Percentiles rank a stretch among this genome's conserved stretches.
Conservation (phyloP, 2,113 vertebrate genomes). For the Struthidea cinerea region DNA sequence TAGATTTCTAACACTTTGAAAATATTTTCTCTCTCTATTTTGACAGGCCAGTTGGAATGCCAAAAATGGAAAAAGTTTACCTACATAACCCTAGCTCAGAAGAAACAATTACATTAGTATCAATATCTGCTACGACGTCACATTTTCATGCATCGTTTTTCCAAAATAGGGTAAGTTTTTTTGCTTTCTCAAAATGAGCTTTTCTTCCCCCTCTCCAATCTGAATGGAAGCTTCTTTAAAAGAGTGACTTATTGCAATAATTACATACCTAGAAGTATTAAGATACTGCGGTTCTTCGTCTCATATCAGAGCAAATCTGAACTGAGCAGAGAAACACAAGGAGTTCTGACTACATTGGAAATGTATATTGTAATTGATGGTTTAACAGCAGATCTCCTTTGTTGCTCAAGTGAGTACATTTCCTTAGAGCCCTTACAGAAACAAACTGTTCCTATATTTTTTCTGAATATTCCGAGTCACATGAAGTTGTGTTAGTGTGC, state of each 20-base stretch:
- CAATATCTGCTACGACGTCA: slow-evolving; percentile 98
- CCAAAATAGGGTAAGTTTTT: slow-evolving; percentile 92
- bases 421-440: background rate
- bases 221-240: background rate
- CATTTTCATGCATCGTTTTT: slow-evolving; percentile 99
- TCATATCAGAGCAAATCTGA: background rate
- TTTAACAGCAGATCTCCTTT: background rate
- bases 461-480: background rate
- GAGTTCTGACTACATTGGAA: background rate
- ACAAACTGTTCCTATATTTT: background rate
- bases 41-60: slow-evolving; percentile 95
- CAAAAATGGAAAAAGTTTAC: slow-evolving; percentile 99
- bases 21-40: slow-evolving; percentile 32
- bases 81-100: slow-evolving; percentile 98
- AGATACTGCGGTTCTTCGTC: background rate
- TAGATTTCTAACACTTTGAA: background rate
- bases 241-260: background rate
- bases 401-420: background rate
- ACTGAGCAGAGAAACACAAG: background rate
- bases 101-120: slow-evolving; percentile 97
- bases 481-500: background rate
- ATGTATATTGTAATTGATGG: background rate
- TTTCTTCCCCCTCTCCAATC: background rate
- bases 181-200: background rate
- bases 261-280: background rate